Conservation (phyloP, 2,888 invertebrate genomes). For the Drosophila mercatorum region DNA sequence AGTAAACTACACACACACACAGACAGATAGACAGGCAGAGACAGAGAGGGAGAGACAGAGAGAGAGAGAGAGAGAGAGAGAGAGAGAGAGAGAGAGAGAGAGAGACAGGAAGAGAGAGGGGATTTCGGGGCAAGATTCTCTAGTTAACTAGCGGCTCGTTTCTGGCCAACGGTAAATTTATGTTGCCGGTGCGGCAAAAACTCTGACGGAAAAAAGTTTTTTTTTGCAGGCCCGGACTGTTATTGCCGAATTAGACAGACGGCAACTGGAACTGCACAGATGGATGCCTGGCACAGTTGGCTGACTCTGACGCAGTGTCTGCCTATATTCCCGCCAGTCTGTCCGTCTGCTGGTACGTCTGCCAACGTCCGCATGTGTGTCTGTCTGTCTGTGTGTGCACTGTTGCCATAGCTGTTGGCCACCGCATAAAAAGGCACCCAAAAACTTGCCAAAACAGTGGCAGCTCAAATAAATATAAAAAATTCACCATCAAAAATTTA, state of each 20-base stretch:
- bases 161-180: conserved; percentile 78
- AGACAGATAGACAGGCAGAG: conserved; percentile 11
- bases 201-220: conserved; percentile 58
- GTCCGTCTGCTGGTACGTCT: conserved; percentile 18
- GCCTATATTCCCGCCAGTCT: conserved; percentile 19
- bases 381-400: conserved; percentile 36
- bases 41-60: neutral
- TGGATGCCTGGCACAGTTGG: conserved; percentile 78
- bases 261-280: conserved; percentile 74
- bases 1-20: conserved; percentile 71
- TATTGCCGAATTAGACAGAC: conserved; percentile 77
- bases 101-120: no score
- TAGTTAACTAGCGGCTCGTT: conserved; percentile 75
- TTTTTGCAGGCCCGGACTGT: conserved; percentile 41
- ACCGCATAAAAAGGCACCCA: conserved; percentile 73
- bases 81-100: neutral
- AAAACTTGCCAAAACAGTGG: conserved; percentile 61
- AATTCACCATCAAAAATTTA: conserved; percentile 41
- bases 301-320: conserved; percentile 64
- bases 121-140: conserved; percentile 30
- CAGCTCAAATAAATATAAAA: conserved; percentile 23
- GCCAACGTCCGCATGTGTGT: neutral
- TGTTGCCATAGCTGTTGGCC: conserved; percentile 62
- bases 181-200: conserved; percentile 71
- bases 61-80: neutral